These are phyloP conservation scores for Crotalus adamanteus DNA, from an alignment of 2,797 vertebrate genomes.

Conservation along the genomic window DNA sequence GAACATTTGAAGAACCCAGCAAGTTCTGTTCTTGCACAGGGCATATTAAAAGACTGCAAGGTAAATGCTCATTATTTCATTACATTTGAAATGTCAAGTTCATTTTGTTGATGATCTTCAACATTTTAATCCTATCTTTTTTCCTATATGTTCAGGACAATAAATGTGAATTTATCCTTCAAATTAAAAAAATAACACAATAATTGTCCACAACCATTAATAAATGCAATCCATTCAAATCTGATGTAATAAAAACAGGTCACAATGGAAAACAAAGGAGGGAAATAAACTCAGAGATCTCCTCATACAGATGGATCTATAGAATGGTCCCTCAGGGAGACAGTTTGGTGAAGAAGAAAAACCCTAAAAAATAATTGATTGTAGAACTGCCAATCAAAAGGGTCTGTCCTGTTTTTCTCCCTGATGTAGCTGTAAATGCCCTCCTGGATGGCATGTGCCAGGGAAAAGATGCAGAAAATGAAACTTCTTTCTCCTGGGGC, in stretches of 20 bases:
- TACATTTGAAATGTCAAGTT: neutral
- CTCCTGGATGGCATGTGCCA: neutral
- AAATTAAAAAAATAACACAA: neutral
- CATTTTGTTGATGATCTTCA: neutral
- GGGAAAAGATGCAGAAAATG: neutral
- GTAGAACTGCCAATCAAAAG: neutral
- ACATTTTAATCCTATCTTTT: neutral
- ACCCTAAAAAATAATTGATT: neutral
- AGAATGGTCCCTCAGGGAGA: neutral
- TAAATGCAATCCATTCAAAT: neutral
- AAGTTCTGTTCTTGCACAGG: slow-evolving; percentile 72
- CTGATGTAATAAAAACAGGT: neutral
- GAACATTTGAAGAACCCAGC: slow-evolving; percentile 69
- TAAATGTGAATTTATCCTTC: neutral
- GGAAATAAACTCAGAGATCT: neutral
- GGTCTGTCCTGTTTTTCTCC: neutral
- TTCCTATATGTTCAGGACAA: neutral
- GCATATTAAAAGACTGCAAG: slow-evolving; percentile 73
- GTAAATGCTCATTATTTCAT: slow-evolving; percentile 63
- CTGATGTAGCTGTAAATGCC: neutral
- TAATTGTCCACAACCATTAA: neutral
- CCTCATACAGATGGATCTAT: neutral
- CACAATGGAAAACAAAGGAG: neutral
- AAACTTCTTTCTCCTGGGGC: neutral
- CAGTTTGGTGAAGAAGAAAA: neutral